phyloP scores from a whole-genome alignment of 2,888 invertebrate genomes.

The Pachymerium ferrugineum region DNA sequence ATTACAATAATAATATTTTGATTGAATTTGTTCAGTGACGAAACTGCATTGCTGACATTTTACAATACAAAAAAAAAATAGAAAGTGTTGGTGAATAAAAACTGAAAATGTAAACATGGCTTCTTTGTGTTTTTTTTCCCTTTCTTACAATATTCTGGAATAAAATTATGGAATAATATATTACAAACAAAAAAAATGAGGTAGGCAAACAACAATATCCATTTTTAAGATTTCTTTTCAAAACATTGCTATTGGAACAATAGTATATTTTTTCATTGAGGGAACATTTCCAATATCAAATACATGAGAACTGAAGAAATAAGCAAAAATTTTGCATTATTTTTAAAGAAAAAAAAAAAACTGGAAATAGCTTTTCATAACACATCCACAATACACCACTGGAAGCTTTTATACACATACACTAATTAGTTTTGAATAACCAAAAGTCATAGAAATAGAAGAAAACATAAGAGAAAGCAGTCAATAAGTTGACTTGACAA shows the following conservation, averaged over 20 bases:
- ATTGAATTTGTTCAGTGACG: no score
- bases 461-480: no score
- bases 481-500: no score
- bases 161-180: constrained; percentile 15
- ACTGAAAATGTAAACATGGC: not conserved
- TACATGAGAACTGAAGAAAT: no score
- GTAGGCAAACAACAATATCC: constrained; percentile 21
- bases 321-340: not conserved
- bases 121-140: not conserved
- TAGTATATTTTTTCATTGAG: no score
- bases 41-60: no score
- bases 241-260: no score
- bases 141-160: constrained; percentile 1
- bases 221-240: not conserved
- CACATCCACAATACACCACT: no score
- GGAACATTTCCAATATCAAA: not conserved
- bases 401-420: no score
- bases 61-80: not conserved
- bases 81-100: not conserved
- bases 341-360: not conserved
- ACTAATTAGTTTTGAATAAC: no score
- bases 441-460: no score
- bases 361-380: not conserved
- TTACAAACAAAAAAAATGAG: constrained; percentile 3
- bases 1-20: not conserved